These are phyloP conservation scores for rat (Rattus norvegicus) DNA, from an alignment of 2,113 vertebrate species.

Conservation along the genomic window DNA sequence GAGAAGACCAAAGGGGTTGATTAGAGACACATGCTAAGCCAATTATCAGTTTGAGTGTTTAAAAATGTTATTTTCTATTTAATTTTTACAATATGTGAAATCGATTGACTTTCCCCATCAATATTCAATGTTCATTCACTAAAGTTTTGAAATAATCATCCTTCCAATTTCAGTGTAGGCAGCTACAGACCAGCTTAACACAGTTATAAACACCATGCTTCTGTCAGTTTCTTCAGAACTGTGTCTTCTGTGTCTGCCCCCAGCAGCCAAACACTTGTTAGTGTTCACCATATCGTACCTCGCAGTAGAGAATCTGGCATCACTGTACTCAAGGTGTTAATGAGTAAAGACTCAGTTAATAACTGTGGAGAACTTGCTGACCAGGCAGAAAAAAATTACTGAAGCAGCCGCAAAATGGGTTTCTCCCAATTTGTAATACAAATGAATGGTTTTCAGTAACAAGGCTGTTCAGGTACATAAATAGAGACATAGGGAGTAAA, in stretches of 20 bases:
- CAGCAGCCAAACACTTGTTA: slow-evolving; percentile 28
- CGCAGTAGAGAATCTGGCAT: neutral
- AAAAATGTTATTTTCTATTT: slow-evolving; percentile 26
- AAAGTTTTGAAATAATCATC: neutral
- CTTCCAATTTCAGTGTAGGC: neutral
- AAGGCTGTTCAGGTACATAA: neutral
- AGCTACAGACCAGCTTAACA: neutral
- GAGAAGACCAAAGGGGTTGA: neutral
- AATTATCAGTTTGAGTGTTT: slow-evolving; percentile 5
- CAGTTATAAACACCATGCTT: neutral
- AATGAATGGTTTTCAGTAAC: neutral
- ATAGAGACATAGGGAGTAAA: neutral
- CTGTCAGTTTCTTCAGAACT: neutral
- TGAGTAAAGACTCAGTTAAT: slow-evolving; percentile 20
- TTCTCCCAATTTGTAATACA: neutral
- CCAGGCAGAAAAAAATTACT: slow-evolving; percentile 54
- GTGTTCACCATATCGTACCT: neutral
- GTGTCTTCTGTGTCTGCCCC: neutral
- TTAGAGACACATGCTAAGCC: neutral
- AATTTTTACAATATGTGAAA: neutral
- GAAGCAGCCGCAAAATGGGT: neutral
- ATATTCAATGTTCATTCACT: neutral
- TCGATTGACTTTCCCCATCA: neutral
- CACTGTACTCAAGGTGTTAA: slow-evolving; percentile 15
- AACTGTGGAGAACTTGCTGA: slow-evolving; percentile 9